Base-by-base conservation (phyloP, 2,888 invertebrate species). In the Toxonevra muliebris region DNA sequence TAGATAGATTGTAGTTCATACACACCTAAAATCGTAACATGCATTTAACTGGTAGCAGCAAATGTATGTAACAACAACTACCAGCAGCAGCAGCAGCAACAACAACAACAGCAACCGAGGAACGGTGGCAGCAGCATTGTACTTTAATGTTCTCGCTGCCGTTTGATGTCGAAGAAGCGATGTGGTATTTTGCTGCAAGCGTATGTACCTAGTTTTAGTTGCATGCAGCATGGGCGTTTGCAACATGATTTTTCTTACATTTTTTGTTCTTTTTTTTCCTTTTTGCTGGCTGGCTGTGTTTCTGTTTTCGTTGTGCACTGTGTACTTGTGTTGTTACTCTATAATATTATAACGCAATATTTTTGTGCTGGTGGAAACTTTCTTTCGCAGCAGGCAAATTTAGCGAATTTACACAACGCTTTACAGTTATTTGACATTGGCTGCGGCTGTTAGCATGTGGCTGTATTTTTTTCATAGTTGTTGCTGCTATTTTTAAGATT, bases 141-240 rank as follows among this genome's bases (percentile, higher is more conserved):
- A 65, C 65, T 65, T 65, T 65, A 65, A 65, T 65, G 65, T 65
- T 67, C 30, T 30, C 53, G 61, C 62, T 65, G 61, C 68, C 68
- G 70, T 72, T 78, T 76, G 79, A 76, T 77, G 30, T 30, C 3
- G 30, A 30, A 30, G 30, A 30, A 30, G 30, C 30, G 30, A 78
- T 74, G 67, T 72, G 57, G 60, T 61, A 58, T 52, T 65, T 68
- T 55, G 61, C 58, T 67, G 68, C 68, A 61, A 55, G 48, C 54
- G 45, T 52, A 65, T 41, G 20, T 55, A 55, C 63, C 12, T 54
- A 30, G 19, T 50, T 61, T 40, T 50, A 40, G 11, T 58, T 50
- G 43, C 19, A 43, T 64, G 45, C 30, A 45, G 55, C 42, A 50
- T 64, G 20, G 45, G 45, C 57, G 54, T 43, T 53, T 62, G 54